Conservation (phyloP, 2,113 vertebrate genomes). For the Saimiri boliviensis region DNA sequence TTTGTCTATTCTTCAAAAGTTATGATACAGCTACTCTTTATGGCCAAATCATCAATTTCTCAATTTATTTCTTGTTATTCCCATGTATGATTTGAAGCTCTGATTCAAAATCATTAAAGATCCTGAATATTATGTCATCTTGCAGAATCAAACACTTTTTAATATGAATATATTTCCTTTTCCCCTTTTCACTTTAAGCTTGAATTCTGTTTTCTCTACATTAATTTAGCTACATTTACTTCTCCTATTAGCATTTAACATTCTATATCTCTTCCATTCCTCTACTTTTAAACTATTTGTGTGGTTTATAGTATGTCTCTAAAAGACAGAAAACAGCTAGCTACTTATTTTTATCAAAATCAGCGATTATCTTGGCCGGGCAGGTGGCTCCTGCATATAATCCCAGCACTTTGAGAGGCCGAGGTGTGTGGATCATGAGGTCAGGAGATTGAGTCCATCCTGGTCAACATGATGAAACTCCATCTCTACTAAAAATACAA, state of each 20-base stretch:
- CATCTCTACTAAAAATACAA: too few relatives aligned
- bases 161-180: neutral
- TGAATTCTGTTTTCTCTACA: neutral
- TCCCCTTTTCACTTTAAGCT: neutral
- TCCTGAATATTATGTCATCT: neutral
- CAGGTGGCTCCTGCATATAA: too few relatives aligned
- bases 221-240: neutral
- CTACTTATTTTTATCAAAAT: neutral
- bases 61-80: neutral
- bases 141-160: neutral
- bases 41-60: neutral
- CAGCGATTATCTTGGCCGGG: neutral
- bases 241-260: neutral
- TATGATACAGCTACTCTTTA: neutral
- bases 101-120: neutral
- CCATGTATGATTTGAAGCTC: neutral
- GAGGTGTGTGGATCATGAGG: accelerated
- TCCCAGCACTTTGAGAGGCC: too few relatives aligned
- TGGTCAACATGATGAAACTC: too few relatives aligned
- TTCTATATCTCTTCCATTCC: neutral
- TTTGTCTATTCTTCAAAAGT: neutral
- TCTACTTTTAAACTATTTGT: neutral
- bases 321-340: neutral
- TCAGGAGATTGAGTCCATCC: too few relatives aligned
- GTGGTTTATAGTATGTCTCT: neutral